Base-by-base conservation (phyloP, 2,113 vertebrate species). In the Ginglymostoma cirratum region DNA sequence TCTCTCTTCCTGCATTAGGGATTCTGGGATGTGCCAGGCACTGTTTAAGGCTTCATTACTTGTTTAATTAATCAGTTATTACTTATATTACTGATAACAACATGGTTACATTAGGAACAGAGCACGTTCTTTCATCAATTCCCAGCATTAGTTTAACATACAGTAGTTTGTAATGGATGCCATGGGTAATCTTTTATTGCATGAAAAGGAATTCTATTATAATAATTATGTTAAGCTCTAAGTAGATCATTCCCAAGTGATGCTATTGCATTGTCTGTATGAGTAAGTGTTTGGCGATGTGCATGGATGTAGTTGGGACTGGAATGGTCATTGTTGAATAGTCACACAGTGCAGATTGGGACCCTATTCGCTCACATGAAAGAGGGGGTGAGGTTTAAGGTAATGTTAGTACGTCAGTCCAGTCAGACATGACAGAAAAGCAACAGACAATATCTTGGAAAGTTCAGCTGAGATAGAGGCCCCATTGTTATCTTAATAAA, bases 321-420 rank as follows among this genome's bases (percentile, higher is more conserved):
- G 90, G 30, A 34, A 66, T 69, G n/a, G 65, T 69, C 15, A 42
- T 24, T 27, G 8, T 48, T 24, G 38, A 42, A 70, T 66, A 48
- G 38, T 70, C 66, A 42, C 21, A 70, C 66, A 70, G 14, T 38
- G 42, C 19, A 94, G 61, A 21, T 67, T 67, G 93, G n/a, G 65
- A 94, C 19, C 7, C 34, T n/a, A 94, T 6, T 70, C 8, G 70
- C 5, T 42, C 66, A 69, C 66, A 23, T 30, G 66, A 94, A 94
- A 38, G 67, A 70, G 19, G 66, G 66, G 15, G 93, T 94, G 42
- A 45, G 66, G 45, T 48, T 70, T 27, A 24, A 94, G 93, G 67
- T 61, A 70, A 42, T 45, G 65, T 94, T 70, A 94, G 93, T 70
- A 72, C 24, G 66, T 42, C 66, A 94, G 93, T 70, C 93, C 66